A percentile compares a stretch with the other conserved stretches of the same genome.
Evolutionary conservation across 2,888 invertebrate genomes (phyloP).

Genomic region (Hyles lineata): DNA sequence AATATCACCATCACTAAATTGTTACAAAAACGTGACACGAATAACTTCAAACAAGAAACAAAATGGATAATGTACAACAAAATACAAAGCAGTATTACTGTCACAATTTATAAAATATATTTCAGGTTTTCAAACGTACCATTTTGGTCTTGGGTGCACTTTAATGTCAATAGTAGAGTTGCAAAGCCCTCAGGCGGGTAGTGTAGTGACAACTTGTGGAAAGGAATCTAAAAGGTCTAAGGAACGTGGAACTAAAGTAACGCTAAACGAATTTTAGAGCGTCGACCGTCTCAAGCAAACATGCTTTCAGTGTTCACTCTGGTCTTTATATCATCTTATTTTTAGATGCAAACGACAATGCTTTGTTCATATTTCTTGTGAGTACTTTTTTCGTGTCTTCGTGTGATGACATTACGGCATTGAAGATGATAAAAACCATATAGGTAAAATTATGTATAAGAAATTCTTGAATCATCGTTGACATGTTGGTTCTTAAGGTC

Average conservation of each 20-base stretch:
- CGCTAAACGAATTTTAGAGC: slow-evolving; percentile 20
- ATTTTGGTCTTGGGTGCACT: slow-evolving; percentile 5
- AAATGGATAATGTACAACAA: neutral
- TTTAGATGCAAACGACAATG: neutral
- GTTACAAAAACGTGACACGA: neutral
- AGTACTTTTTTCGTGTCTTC: neutral
- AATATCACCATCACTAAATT: no score
- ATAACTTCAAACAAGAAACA: neutral
- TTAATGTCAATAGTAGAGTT: slow-evolving; percentile 17
- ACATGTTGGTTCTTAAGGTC: no score
- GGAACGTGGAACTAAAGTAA: slow-evolving; percentile 10
- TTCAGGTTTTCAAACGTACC: neutral
- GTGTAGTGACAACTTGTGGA: slow-evolving; percentile 15
- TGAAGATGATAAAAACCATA: neutral
- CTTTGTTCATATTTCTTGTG: neutral
- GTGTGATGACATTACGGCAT: neutral
- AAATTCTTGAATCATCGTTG: no score
- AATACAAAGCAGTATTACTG: slow-evolving; percentile 1
- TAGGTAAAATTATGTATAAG: no score
- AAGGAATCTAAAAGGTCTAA: slow-evolving; percentile 16
- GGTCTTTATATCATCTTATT: slow-evolving; percentile 9
- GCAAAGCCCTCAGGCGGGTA: slow-evolving; percentile 7
- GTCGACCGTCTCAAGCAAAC: slow-evolving; percentile 8
- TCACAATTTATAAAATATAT: neutral
- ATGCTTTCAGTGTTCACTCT: slow-evolving; percentile 3